Conservation (phyloP, 2,113 vertebrate genomes). For the Rhinichthys klamathensis region DNA sequence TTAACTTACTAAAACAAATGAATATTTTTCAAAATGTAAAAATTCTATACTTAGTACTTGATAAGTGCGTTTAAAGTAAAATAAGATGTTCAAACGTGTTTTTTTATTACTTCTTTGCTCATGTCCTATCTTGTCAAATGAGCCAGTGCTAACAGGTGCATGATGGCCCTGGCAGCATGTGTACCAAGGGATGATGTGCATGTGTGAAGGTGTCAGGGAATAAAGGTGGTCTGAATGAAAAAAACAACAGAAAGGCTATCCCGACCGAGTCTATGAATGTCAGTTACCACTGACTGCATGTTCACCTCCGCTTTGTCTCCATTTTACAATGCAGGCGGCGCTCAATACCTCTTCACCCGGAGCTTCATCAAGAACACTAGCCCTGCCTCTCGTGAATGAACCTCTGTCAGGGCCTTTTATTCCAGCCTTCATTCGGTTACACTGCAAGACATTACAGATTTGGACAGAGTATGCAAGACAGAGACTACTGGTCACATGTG, state of each 20-base stretch:
- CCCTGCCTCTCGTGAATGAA: slow-evolving; percentile 30
- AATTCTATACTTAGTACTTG: background rate
- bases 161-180: background rate
- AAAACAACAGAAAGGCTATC: slow-evolving; percentile 2
- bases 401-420: slow-evolving; percentile 39
- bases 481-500: slow-evolving; percentile 33
- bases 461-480: slow-evolving; percentile 22
- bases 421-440: slow-evolving; percentile 31
- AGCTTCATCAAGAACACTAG: slow-evolving; percentile 27
- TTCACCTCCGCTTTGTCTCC: slow-evolving; percentile 46
- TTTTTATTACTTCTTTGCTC: background rate
- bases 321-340: slow-evolving; percentile 32
- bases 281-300: slow-evolving; percentile 11
- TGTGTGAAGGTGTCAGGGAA: background rate
- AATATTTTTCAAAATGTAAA: background rate
- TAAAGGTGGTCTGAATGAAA: slow-evolving; percentile 5
- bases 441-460: slow-evolving; percentile 23
- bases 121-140: background rate
- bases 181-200: background rate
- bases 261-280: slow-evolving; percentile 10
- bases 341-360: slow-evolving; percentile 50
- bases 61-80: no score
- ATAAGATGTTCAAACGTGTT: background rate
- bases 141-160: background rate
- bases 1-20: background rate